Percentiles rank a stretch among this genome's conserved stretches.
Conservation (phyloP, 2,888 invertebrate species). For the Meghimatium bilineatum region DNA sequence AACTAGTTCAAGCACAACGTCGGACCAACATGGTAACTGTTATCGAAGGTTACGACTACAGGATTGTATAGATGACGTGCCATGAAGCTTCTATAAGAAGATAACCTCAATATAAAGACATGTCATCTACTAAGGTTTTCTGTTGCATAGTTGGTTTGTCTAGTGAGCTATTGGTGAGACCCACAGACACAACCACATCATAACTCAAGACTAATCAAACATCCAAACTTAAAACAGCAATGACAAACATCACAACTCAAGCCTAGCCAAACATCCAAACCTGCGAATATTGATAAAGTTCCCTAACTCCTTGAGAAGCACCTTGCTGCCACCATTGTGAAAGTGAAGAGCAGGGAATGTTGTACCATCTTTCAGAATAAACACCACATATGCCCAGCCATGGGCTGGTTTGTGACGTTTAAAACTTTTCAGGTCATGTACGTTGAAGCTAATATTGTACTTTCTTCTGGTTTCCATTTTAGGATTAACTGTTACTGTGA, state of each 20-base stretch:
- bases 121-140: too few species aligned
- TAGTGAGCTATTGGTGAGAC: too few species aligned
- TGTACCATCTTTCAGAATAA: constrained; percentile 85
- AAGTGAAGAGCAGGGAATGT: constrained; percentile 90
- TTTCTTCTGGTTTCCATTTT: constrained; percentile 65
- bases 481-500: constrained; percentile 57
- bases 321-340: constrained; percentile 90
- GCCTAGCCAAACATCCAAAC: constrained; percentile 73
- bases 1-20: background rate
- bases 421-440: constrained; percentile 84
- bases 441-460: constrained; percentile 77
- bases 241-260: too few species aligned
- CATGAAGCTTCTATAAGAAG: too few species aligned
- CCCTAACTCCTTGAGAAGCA: constrained; percentile 81
- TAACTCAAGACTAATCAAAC: background rate
- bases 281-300: constrained; percentile 81
- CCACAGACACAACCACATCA: too few species aligned
- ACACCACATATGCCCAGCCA: constrained; percentile 77
- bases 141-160: too few species aligned
- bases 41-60: too few species aligned
- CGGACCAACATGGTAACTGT: background rate
- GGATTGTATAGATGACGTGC: too few species aligned
- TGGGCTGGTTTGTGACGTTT: constrained; percentile 75
- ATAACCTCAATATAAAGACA: too few species aligned
- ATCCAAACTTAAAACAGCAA: too few species aligned